phyloP scores from a whole-genome alignment of 2,797 vertebrate genomes.

The Borostomias antarcticus region DNA sequence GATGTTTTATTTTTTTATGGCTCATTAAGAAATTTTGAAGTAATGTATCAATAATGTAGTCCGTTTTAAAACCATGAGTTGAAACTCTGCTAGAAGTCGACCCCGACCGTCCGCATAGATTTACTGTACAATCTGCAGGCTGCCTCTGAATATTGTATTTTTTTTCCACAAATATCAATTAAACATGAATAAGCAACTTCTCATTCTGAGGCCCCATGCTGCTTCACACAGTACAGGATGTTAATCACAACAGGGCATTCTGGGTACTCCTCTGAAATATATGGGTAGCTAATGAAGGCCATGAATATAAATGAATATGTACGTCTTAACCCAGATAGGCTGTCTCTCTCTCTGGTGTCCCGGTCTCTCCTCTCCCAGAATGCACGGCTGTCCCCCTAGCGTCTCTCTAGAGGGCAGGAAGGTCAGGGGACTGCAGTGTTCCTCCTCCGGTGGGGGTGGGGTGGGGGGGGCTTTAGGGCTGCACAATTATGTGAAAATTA shows the following conservation, averaged over 20 bases:
- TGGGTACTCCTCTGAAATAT: constrained; percentile 45
- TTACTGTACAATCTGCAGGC: constrained; percentile 39
- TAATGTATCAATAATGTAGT: too few species aligned
- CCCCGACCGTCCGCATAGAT: constrained; percentile 50
- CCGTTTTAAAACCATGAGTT: too few species aligned
- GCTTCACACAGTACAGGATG: constrained; percentile 62
- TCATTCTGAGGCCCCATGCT: constrained; percentile 63
- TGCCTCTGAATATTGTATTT: constrained; percentile 56
- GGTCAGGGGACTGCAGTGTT: too few species aligned
- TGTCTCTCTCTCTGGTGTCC: too few species aligned
- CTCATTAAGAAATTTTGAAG: too few species aligned
- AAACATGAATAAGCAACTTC: constrained; percentile 74
- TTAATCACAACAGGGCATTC: constrained; percentile 52
- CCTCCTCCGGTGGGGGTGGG: too few species aligned
- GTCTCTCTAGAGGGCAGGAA: too few species aligned
- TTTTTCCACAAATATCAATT: constrained; percentile 73
- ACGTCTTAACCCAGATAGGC: constrained; percentile 50
- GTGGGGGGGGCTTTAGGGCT: too few species aligned
- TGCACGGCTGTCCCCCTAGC: too few species aligned
- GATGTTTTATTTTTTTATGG: too few species aligned
- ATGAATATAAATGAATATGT: constrained; percentile 58
- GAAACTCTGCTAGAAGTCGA: constrained; percentile 45
- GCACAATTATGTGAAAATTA: too few species aligned
- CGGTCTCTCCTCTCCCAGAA: too few species aligned
- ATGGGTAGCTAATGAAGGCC: constrained; percentile 48